Evolutionary conservation across 2,113 vertebrate genomes (phyloP).

Genomic region (Vicugna pacos): DNA sequence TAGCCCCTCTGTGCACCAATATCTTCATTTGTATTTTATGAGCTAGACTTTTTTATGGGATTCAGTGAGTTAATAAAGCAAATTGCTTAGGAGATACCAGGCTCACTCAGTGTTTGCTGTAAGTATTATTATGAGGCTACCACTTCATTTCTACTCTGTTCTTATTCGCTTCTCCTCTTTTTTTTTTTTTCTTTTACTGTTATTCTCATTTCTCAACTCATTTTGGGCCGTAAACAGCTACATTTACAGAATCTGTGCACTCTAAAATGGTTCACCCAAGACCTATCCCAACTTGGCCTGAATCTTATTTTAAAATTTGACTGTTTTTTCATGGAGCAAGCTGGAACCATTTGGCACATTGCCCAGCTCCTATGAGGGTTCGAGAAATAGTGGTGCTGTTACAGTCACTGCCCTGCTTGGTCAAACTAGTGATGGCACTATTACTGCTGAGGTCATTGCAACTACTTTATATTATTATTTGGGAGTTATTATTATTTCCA

Average conservation of each 20-base stretch:
- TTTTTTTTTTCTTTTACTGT: not conserved
- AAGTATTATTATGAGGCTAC: not conserved
- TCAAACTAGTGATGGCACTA: not conserved
- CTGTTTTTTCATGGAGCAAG: not conserved
- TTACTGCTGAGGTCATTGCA: not conserved
- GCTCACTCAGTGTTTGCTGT: not conserved
- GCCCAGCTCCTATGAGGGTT: not conserved
- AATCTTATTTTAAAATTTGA: not conserved
- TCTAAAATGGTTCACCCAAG: not conserved
- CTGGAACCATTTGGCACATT: not conserved
- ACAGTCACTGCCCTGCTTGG: not conserved
- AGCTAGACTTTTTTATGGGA: not conserved
- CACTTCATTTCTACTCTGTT: not conserved
- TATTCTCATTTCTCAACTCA: not conserved
- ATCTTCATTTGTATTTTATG: not conserved
- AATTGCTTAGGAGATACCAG: not conserved
- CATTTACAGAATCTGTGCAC: not conserved
- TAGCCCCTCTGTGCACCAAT: not conserved
- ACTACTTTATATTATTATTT: not conserved
- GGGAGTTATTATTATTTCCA: not conserved
- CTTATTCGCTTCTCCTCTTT: not conserved
- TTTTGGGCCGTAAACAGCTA: not conserved
- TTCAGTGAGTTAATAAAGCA: not conserved
- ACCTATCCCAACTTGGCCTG: not conserved
- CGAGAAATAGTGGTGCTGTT: not conserved